Conservation (phyloP, 1,140 invertebrate species). For the Zaprionus inermis region DNA sequence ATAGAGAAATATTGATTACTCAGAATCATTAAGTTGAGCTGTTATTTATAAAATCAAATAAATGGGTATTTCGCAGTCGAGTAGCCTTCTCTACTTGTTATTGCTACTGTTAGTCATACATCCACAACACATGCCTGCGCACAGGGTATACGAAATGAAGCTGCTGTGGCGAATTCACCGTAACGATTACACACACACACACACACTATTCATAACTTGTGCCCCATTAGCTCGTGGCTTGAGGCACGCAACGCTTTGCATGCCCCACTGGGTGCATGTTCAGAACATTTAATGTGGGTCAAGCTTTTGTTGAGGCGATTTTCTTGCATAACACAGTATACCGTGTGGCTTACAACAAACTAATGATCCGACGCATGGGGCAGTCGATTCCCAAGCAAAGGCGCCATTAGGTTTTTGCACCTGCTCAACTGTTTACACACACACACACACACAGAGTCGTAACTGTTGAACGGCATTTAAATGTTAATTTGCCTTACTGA, state of each 20-base stretch:
- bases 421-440: conserved; percentile 32
- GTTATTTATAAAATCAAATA: too few relatives aligned
- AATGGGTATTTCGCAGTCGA: too few relatives aligned
- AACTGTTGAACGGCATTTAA: conserved; percentile 70
- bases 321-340: conserved; percentile 59
- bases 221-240: conserved; percentile 29
- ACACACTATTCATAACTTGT: conserved; percentile 34
- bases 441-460: conserved; percentile 10
- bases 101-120: too few relatives aligned
- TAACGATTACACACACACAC: conserved; percentile 24
- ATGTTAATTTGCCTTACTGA: conserved; percentile 66
- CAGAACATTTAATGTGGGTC: conserved; percentile 71
- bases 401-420: conserved; percentile 41
- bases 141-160: neutral
- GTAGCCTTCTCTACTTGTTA: too few relatives aligned
- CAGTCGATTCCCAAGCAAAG: conserved; percentile 30
- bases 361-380: conserved; percentile 31
- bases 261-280: conserved; percentile 49
- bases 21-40: too few relatives aligned
- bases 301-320: conserved; percentile 28
- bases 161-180: conserved; percentile 6
- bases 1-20: too few relatives aligned
- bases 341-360: conserved; percentile 31
- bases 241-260: conserved; percentile 49
- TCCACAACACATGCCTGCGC: neutral